Evolutionary conservation across 2,797 vertebrate species (phyloP), one percentile per base, ranked within the genome.

Genomic region (Gymnopithys bicolor): DNA sequence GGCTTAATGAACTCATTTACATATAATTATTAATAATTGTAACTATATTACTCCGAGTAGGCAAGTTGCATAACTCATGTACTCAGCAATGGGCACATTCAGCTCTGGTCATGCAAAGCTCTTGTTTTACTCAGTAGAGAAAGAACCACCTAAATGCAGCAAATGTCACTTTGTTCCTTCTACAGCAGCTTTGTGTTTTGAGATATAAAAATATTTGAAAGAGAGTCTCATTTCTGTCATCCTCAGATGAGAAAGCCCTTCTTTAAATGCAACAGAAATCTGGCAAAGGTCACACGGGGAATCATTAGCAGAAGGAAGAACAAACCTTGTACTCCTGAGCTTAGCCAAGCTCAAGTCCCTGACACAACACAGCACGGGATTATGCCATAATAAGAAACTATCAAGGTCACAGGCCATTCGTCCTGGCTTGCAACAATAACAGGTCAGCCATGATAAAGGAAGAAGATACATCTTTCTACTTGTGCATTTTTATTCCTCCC

Each of bases 1-100:
- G 51, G 27, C 28, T 49, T 93, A 89, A 92, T 33, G 43, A 95
- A 71, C 37, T 89, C 46, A 93, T 96, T 84, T 89, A 69, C 45
- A 27, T 74, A 56, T 45, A 73, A 69, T 90, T 92, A 79, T 89
- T 90, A 92, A 70, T 82, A 87, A 76, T n/a, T 1, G 1, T 28
- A 90, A 69, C 0, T 10, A 37, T 19, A 63, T 43, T 76, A 82
- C 77, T 82, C 71, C 2, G 2, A 86, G 23, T 30, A 86, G n/a
- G 79, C 41, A 94, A 76, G 51, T 39, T 89, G 46, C 39, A 22
- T 84, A 89, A 88, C 81, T 80, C 37, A 49, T 10, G 23, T 53
- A 59, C 35, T 70, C 56, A 79, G 63, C 41, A 79, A 59, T 23
- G n/a, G 32, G 35, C 23, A 76, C 30, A 56, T 49, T 59, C 46